Base-by-base conservation (phyloP, 2,888 invertebrate species). In the Spodoptera littoralis region DNA sequence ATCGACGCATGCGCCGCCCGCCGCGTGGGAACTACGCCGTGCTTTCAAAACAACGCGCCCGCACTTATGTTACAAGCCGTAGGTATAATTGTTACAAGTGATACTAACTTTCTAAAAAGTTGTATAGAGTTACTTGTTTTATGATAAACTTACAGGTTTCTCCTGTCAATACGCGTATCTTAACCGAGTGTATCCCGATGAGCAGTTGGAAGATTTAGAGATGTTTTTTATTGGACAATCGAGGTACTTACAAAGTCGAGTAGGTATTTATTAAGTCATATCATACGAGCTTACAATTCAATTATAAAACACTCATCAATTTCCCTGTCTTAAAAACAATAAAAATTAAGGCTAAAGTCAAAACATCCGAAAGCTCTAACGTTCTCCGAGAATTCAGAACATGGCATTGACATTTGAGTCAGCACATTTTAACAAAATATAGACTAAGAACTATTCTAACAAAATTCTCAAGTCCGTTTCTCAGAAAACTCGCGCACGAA, bases 1-100 rank as follows among this genome's bases (percentile, higher is more conserved):
- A 85, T 81, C 83, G 82, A 81, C 74, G 75, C 75, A 74, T 76
- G 76, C 76, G 66, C 76, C 77, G 74, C 78, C 77, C 80, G 70
- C 73, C 74, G 79, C 85, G 87, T 86, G 85, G 82, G 87, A 86
- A 84, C 76, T 56, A 65, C 66, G 71, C 76, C 82, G 82, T 67
- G 77, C 78, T 84, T 84, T 78, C 80, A 73, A 69, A 70, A 70
- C 66, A 69, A 71, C 73, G 70, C 66, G 50, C 57, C 68, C 68
- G 69, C 71, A 70, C 76, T 76, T 74, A 79, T 71, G 77, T 80
- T 80, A 81, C 73, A 73, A 41, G 66, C 58, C 54, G 65, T 36
- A 36, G 36, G 36, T 75, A 77, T 82, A 77, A 76, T 82, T 82
- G 75, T 79, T 76, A 80, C 81, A 79, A 79, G 72, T 72, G 66